These are phyloP conservation scores for Mastigias papua DNA, from an alignment of 30 jellyfish, hydroid and myxozoan genomes.

Conservation along the genomic window DNA sequence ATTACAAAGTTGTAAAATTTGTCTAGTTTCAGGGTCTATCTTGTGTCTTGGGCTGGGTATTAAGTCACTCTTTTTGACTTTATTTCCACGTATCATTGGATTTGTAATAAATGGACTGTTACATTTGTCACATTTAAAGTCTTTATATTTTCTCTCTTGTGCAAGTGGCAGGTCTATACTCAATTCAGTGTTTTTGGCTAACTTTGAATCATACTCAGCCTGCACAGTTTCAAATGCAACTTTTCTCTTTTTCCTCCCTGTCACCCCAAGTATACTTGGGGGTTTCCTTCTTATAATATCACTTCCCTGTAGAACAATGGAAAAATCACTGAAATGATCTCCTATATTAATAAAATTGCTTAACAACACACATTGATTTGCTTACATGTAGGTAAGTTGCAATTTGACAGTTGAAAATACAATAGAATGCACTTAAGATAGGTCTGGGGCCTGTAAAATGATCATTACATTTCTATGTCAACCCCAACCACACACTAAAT, in stretches of 20 bases:
- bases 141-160: not conserved
- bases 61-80: slow-evolving; percentile 67
- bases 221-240: not conserved
- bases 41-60: slow-evolving; percentile 96
- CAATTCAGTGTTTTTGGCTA: not conserved
- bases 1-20: slow-evolving; percentile 85
- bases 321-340: not conserved
- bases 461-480: no score
- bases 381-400: no score
- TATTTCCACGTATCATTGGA: slow-evolving; percentile 91
- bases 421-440: no score
- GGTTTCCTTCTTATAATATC: slow-evolving; percentile 1
- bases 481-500: no score
- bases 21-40: slow-evolving; percentile 93
- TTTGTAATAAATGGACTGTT: slow-evolving; percentile 82
- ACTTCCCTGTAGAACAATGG: not conserved
- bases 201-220: not conserved
- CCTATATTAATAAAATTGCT: no score
- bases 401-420: no score
- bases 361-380: no score
- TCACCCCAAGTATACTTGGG: not conserved
- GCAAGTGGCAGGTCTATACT: not conserved
- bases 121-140: slow-evolving; percentile 87
- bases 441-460: no score
- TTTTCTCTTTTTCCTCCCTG: slow-evolving; percentile 7